Evolutionary conservation across 2,888 invertebrate species (phyloP).

Genomic region (Plebejus argus): DNA sequence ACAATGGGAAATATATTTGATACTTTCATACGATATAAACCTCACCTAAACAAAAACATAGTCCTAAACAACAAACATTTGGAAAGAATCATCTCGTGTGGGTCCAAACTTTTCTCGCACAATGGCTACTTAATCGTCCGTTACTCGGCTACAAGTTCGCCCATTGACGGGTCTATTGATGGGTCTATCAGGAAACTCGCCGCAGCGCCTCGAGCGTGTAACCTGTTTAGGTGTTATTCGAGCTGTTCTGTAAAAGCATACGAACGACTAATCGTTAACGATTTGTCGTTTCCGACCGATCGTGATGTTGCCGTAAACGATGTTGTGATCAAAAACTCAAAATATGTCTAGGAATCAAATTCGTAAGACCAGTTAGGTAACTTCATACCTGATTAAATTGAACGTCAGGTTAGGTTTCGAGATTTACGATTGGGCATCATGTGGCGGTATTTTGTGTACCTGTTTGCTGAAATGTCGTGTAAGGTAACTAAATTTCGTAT

Average conservation of each 20-base stretch:
- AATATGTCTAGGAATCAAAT: too few species aligned
- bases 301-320: too few species aligned
- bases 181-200: neutral
- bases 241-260: neutral
- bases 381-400: too few species aligned
- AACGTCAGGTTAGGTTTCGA: too few species aligned
- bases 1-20: too few species aligned
- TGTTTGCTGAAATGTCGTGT: too few species aligned
- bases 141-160: neutral
- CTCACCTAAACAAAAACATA: neutral
- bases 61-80: neutral
- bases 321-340: too few species aligned
- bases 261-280: neutral
- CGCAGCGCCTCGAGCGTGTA: neutral
- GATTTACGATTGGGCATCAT: too few species aligned
- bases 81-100: neutral
- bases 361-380: too few species aligned
- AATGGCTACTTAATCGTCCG: constrained; percentile 14
- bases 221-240: neutral
- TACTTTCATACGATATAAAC: too few species aligned
- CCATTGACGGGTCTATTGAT: neutral
- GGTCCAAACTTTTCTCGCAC: neutral
- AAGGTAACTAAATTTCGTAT: too few species aligned
- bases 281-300: neutral
- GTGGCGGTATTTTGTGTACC: too few species aligned